Evolutionary conservation across 2,888 invertebrate species (phyloP).

Genomic region (Eristalis pertinax): DNA sequence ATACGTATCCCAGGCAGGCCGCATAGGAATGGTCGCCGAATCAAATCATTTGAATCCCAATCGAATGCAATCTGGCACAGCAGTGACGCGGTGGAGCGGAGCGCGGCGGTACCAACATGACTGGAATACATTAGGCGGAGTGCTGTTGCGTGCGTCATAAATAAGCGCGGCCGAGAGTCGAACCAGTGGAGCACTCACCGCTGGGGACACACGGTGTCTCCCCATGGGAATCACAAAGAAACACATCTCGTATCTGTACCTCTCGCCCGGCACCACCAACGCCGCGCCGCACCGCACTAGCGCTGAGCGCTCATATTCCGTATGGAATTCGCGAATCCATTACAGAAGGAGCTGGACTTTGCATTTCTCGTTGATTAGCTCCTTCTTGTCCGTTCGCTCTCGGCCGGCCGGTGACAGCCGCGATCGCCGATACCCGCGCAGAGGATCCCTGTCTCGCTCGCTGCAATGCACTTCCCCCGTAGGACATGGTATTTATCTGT

Average conservation of each 20-base stretch:
- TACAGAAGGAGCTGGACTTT: constrained; percentile 33
- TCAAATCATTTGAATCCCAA: constrained; percentile 63
- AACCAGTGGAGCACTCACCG: constrained; percentile 53
- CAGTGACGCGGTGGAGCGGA: neutral
- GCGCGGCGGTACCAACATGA: constrained; percentile 39
- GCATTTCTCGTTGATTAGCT: constrained; percentile 61
- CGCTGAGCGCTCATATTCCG: constrained; percentile 33
- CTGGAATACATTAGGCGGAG: constrained; percentile 66
- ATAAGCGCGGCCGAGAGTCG: constrained; percentile 49
- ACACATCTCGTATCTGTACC: constrained; percentile 21
- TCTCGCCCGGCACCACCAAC: too few relatives aligned
- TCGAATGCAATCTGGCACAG: constrained; percentile 49
- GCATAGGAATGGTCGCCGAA: constrained; percentile 40
- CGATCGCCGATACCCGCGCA: constrained; percentile 30
- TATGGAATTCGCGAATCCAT: constrained; percentile 52
- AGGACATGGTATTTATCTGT: constrained; percentile 68
- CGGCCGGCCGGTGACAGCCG: constrained; percentile 1
- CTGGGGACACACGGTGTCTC: constrained; percentile 18
- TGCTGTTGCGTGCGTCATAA: constrained; percentile 66
- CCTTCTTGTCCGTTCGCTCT: constrained; percentile 23
- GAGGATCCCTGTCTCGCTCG: neutral
- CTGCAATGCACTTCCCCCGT: constrained; percentile 5
- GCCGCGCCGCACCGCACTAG: neutral
- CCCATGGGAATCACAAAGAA: constrained; percentile 49
- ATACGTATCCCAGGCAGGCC: constrained; percentile 20